Conservation (phyloP, 2,797 vertebrate species). For the Decapterus maruadsi region DNA sequence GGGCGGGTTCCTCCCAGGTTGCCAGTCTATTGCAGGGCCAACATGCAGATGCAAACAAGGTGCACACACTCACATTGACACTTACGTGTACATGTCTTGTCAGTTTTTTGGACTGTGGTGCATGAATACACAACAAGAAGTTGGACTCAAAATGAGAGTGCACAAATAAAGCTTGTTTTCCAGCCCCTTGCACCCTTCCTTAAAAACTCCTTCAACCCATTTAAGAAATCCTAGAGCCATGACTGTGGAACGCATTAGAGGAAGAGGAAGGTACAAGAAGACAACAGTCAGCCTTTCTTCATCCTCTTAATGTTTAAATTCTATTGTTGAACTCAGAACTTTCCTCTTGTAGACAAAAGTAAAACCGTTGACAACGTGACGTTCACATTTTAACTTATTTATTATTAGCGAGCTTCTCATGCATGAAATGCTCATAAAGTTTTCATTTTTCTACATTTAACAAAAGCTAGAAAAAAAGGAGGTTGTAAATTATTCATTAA, state of each 20-base stretch:
- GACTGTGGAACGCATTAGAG: not conserved
- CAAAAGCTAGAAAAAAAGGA: conserved; percentile 59
- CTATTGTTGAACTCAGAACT: conserved; percentile 33
- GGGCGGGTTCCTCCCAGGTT: too few relatives aligned
- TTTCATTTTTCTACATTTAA: conserved; percentile 73
- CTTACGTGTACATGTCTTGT: too few relatives aligned
- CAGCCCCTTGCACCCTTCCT: not conserved
- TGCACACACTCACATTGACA: too few relatives aligned
- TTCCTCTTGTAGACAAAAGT: conserved; percentile 50
- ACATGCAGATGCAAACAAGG: too few relatives aligned
- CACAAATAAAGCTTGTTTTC: not conserved
- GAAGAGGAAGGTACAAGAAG: conserved; percentile 7
- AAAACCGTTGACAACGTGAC: conserved; percentile 56
- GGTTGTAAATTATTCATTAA: conserved; percentile 67
- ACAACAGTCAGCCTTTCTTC: not conserved
- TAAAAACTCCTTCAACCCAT: not conserved
- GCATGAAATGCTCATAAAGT: conserved; percentile 74
- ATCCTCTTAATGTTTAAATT: conserved; percentile 21
- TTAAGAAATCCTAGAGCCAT: not conserved
- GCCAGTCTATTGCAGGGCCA: too few relatives aligned
- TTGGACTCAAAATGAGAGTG: not conserved
- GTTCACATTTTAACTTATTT: conserved; percentile 73
- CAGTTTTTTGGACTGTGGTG: too few relatives aligned
- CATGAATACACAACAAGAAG: too few relatives aligned
- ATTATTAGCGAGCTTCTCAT: conserved; percentile 75